phyloP scores from a whole-genome alignment of 2,888 invertebrate genomes.

The Andrena fulva region DNA sequence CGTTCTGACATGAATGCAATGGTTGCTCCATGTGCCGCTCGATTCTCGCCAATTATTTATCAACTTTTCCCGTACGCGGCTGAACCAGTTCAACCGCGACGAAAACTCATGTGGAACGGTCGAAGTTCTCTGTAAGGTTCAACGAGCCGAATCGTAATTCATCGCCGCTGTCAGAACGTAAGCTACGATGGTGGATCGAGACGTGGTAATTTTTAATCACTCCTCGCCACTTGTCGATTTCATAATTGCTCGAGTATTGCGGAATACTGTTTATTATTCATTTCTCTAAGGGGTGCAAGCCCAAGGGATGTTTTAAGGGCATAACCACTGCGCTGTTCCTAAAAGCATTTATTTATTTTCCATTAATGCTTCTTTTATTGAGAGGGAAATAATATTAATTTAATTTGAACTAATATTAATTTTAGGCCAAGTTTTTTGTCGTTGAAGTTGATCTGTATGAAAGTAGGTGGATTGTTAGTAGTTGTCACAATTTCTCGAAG shows the following conservation, averaged over 20 bases:
- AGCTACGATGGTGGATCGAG: not conserved
- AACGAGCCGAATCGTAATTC: conserved; percentile 4
- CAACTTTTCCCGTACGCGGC: conserved; percentile 27
- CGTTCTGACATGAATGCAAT: not conserved
- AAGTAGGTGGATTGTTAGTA: too few species aligned
- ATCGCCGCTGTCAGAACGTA: not conserved
- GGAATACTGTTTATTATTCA: too few species aligned
- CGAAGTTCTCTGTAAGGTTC: conserved; percentile 8
- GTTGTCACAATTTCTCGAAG: too few species aligned
- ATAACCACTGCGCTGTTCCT: too few species aligned
- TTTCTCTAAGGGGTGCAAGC: too few species aligned
- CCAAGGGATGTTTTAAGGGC: too few species aligned
- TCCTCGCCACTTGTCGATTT: not conserved
- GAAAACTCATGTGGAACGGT: conserved; percentile 11
- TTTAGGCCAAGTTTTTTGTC: too few species aligned
- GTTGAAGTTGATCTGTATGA: too few species aligned
- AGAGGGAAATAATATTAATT: too few species aligned
- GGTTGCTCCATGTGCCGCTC: conserved; percentile 50
- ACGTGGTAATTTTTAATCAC: not conserved
- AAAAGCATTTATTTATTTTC: too few species aligned
- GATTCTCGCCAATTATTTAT: conserved; percentile 68
- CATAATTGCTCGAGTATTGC: not conserved
- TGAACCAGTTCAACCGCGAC: conserved; percentile 27
- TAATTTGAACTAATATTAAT: too few species aligned
- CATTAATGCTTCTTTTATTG: too few species aligned